phyloP scores from a whole-genome alignment of 2,113 vertebrate species.

The Mormyrus lacerda region DNA sequence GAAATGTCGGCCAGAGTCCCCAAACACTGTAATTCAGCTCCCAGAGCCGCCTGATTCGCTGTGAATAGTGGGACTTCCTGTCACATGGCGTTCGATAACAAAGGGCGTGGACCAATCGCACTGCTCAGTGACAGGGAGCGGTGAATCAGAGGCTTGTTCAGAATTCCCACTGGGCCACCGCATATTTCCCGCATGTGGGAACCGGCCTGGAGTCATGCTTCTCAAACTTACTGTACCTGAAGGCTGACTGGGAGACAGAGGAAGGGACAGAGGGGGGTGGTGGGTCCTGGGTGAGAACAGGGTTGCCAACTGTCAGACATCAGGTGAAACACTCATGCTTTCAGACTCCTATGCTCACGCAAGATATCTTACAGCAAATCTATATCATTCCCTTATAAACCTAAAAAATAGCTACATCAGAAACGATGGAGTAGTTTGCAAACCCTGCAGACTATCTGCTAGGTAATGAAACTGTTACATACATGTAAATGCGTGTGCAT shows the following conservation, averaged over 20 bases:
- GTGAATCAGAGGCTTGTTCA: neutral
- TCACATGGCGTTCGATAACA: constrained; percentile 30
- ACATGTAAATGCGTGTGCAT: neutral
- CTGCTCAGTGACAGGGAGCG: neutral
- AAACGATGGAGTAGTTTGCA: neutral
- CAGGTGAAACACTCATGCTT: neutral
- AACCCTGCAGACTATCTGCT: neutral
- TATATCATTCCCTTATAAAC: neutral
- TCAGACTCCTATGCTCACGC: neutral
- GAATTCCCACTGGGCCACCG: neutral
- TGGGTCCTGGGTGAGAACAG: neutral
- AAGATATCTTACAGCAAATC: neutral
- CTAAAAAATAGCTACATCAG: neutral
- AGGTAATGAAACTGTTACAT: neutral
- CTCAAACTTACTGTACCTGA: neutral
- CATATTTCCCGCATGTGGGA: neutral
- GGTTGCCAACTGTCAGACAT: neutral
- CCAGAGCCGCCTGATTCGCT: neutral
- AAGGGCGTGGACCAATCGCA: neutral
- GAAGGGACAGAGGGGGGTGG: no score
- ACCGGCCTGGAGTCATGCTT: neutral
- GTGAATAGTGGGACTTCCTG: constrained; percentile 18
- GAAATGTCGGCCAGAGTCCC: constrained; percentile 20
- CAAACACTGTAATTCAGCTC: constrained; percentile 8
- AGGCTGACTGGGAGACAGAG: neutral